Percentiles rank a stretch among this genome's conserved stretches.
Evolutionary conservation across 2,888 invertebrate species (phyloP).

Genomic region (Oegoconia quadripuncta): DNA sequence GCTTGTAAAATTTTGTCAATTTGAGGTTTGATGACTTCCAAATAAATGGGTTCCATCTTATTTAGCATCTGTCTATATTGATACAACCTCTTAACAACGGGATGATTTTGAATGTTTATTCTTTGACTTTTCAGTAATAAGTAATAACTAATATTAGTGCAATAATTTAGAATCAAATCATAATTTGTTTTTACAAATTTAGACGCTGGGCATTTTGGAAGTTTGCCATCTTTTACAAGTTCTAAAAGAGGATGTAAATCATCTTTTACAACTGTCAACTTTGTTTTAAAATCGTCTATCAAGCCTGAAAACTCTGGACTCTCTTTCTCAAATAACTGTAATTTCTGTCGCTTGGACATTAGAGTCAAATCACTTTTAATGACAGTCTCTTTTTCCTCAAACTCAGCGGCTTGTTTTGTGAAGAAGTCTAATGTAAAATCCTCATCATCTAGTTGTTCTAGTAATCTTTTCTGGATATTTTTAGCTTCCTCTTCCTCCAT

Average conservation of each 20-base stretch:
- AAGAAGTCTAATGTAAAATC: conserved; percentile 84
- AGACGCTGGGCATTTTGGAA: conserved; percentile 82
- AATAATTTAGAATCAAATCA: conserved; percentile 87
- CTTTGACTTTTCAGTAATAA: conserved; percentile 89
- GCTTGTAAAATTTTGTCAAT: conserved; percentile 81
- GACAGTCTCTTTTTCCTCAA: conserved; percentile 72
- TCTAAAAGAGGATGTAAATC: conserved; percentile 83
- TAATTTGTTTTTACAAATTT: conserved; percentile 86
- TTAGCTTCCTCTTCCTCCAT: conserved; percentile 91
- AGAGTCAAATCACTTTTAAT: conserved; percentile 88
- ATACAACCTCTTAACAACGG: conserved; percentile 91
- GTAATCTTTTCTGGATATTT: conserved; percentile 87
- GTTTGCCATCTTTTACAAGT: conserved; percentile 79
- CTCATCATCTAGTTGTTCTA: conserved; percentile 87
- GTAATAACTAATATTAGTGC: conserved; percentile 92
- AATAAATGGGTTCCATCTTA: conserved; percentile 85
- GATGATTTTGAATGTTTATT: conserved; percentile 87
- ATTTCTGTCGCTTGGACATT: conserved; percentile 86
- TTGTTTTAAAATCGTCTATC: conserved; percentile 87
- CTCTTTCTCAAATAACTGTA: conserved; percentile 88
- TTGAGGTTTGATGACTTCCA: conserved; percentile 83
- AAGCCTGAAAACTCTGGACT: conserved; percentile 92
- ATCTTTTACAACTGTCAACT: conserved; percentile 82
- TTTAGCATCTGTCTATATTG: conserved; percentile 88
- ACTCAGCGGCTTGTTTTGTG: conserved; percentile 52